Evolutionary conservation across 2,797 vertebrate genomes (phyloP).

Genomic region (Thamnophis elegans): DNA sequence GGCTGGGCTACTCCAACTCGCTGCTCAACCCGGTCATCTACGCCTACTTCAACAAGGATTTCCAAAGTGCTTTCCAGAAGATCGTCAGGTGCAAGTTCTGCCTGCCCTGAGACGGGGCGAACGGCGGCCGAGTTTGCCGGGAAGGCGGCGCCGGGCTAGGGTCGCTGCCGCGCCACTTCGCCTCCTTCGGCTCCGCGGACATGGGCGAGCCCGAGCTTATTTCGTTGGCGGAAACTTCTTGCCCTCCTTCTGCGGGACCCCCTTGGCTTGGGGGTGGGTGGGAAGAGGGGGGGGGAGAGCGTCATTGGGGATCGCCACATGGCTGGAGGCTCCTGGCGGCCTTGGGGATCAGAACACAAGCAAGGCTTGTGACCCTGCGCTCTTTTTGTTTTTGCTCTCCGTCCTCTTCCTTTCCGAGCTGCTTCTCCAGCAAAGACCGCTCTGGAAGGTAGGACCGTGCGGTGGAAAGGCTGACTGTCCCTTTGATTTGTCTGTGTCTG

Average conservation of each 20-base stretch:
- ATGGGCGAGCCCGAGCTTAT: not conserved
- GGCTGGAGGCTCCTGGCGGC: not conserved
- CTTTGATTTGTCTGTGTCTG: not conserved
- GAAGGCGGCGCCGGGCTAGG: too few species aligned
- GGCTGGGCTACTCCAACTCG: constrained; percentile 98
- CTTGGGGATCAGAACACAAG: not conserved
- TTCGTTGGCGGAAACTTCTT: not conserved
- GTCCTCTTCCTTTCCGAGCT: not conserved
- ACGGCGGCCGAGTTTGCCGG: not conserved
- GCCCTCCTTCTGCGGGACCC: not conserved
- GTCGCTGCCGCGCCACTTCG: too few species aligned
- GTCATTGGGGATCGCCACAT: not conserved
- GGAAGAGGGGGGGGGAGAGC: not conserved
- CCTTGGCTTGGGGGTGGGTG: not conserved
- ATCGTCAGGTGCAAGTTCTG: constrained; percentile 95
- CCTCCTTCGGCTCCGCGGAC: not conserved
- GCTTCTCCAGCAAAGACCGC: not conserved
- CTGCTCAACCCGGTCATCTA: constrained; percentile 97
- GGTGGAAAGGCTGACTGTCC: not conserved
- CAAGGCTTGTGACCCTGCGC: not conserved
- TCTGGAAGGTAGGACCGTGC: constrained; percentile 22
- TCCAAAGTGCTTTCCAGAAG: constrained; percentile 98
- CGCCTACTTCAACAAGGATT: constrained; percentile 99
- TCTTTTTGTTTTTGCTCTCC: not conserved
- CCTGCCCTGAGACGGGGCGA: constrained; percentile 68